Percentiles rank a stretch among this genome's conserved stretches.
phyloP scores from a whole-genome alignment of 2,113 vertebrate genomes.

The Globicephala melas region DNA sequence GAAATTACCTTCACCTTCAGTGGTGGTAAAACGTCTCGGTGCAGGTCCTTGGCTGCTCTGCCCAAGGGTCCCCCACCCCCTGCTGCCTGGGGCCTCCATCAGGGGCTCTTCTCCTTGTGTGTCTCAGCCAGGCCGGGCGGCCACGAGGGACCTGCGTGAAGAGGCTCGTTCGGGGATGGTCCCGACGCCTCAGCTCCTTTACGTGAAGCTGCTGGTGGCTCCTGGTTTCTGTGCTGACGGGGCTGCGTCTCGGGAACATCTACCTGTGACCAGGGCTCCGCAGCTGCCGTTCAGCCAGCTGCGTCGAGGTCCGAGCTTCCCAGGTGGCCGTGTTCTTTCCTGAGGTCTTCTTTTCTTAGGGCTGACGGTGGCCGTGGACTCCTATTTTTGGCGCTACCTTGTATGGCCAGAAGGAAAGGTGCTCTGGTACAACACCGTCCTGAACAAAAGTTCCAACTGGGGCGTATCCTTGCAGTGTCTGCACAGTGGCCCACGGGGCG shows the following conservation, averaged over 20 bases:
- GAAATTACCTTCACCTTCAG: too few species aligned
- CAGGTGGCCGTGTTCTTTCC: accelerated
- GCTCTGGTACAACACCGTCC: conserved; percentile 94
- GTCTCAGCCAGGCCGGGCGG: accelerated
- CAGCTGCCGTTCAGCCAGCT: accelerated
- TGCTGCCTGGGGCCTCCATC: not conserved
- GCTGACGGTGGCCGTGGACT: conserved; percentile 90
- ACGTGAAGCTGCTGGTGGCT: not conserved
- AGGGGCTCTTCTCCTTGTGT: not conserved
- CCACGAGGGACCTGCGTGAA: accelerated
- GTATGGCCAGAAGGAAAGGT: conserved; percentile 97
- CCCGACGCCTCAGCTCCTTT: accelerated
- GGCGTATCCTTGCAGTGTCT: conserved; percentile 92
- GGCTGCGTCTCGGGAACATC: accelerated
- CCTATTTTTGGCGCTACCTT: conserved; percentile 90
- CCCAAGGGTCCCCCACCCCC: not conserved
- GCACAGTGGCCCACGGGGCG: accelerated
- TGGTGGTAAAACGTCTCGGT: accelerated
- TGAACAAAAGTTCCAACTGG: conserved; percentile 97
- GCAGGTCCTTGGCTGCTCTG: too few species aligned
- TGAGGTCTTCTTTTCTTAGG: conserved; percentile 77
- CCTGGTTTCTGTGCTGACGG: accelerated
- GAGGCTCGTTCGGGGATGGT: accelerated
- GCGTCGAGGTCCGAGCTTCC: accelerated
- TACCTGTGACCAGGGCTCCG: accelerated